Conservation (phyloP, 2,888 invertebrate species). For the Drosophila lutescens region DNA sequence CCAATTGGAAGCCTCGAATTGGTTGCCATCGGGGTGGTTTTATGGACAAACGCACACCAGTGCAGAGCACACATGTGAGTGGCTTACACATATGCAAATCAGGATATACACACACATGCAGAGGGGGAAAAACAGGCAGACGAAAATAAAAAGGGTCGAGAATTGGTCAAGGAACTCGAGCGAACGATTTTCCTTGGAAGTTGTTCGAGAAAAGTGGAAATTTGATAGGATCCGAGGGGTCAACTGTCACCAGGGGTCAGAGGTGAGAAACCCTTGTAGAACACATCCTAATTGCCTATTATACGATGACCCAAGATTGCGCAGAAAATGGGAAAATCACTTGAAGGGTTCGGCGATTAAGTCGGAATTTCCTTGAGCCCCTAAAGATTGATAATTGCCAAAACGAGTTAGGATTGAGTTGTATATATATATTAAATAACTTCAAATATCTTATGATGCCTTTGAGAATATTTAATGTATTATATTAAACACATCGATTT, state of each 20-base stretch:
- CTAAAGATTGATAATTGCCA: no score
- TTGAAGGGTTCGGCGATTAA: not conserved
- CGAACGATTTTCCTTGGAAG: slow-evolving; percentile 3
- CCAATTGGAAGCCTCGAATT: slow-evolving; percentile 71
- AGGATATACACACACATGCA: slow-evolving; percentile 3
- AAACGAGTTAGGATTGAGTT: not conserved
- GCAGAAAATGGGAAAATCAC: not conserved
- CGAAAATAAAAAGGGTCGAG: slow-evolving; percentile 6
- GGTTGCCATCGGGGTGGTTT: slow-evolving; percentile 64
- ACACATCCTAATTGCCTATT: not conserved
- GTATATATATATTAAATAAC: no score
- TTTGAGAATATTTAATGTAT: no score
- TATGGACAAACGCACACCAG: slow-evolving; percentile 36
- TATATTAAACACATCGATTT: no score
- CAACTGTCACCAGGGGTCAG: slow-evolving; percentile 6
- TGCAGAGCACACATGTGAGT: slow-evolving; percentile 24
- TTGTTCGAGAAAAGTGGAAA: not conserved
- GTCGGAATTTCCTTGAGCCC: not conserved
- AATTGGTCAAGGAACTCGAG: slow-evolving; percentile 30
- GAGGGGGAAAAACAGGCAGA: not conserved
- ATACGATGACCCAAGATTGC: slow-evolving; percentile 11
- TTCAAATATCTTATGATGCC: no score
- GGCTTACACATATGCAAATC: slow-evolving; percentile 17
- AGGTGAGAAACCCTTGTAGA: slow-evolving; percentile 4
- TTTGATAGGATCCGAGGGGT: slow-evolving; percentile 4